phyloP scores from a whole-genome alignment of 2,888 invertebrate species.

The Hyalella azteca region DNA sequence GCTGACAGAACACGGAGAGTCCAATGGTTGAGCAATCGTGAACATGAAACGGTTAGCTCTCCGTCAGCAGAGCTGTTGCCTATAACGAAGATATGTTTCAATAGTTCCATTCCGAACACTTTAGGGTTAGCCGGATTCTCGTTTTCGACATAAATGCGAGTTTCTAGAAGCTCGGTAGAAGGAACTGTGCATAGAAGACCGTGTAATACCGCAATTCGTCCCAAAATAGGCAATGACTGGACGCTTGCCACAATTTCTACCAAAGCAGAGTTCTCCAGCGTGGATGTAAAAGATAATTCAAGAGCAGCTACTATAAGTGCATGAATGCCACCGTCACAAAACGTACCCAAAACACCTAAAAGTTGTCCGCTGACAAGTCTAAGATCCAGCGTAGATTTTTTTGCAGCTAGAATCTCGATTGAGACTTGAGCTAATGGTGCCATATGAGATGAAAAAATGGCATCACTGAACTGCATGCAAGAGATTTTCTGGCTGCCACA shows the following conservation, averaged over 20 bases:
- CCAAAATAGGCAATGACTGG: background rate
- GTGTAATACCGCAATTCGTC: background rate
- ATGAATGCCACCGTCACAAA: background rate
- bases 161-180: background rate
- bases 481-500: too few species aligned
- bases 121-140: background rate
- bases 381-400: slow-evolving; percentile 43
- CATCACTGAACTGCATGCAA: background rate
- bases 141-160: background rate
- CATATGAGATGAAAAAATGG: background rate
- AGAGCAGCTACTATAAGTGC: background rate
- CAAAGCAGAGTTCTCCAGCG: background rate
- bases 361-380: slow-evolving; percentile 49
- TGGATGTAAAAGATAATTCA: background rate
- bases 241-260: background rate
- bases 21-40: slow-evolving; percentile 41
- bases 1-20: slow-evolving; percentile 44
- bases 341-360: slow-evolving; percentile 30
- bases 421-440: slow-evolving; percentile 13
- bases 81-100: background rate
- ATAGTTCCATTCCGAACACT: background rate
- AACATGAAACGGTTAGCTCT: slow-evolving; percentile 1
- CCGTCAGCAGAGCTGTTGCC: slow-evolving; percentile 8
- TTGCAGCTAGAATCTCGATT: background rate
- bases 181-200: background rate